Conservation (phyloP, 1,140 invertebrate species). For the Drosophila teissieri region DNA sequence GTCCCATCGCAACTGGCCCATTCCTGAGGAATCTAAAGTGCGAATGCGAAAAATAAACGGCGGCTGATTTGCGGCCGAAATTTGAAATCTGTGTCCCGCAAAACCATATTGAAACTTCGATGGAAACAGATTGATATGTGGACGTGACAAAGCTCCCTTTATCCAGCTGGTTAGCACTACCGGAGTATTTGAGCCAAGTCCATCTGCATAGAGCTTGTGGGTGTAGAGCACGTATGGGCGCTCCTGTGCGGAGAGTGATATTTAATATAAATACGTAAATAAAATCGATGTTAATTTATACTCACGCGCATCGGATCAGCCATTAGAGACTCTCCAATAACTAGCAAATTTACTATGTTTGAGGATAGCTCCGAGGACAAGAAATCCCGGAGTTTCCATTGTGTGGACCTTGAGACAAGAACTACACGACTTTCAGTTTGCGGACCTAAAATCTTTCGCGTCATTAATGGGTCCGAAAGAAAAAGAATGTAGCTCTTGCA, state of each 20-base stretch:
- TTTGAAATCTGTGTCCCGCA: slow-evolving; percentile 89
- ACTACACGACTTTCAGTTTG: slow-evolving; percentile 87
- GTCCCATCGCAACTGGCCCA: slow-evolving; percentile 84
- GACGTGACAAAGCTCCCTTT: slow-evolving; percentile 87
- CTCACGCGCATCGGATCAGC: slow-evolving; percentile 80
- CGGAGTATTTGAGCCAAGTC: slow-evolving; percentile 87
- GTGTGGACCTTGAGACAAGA: slow-evolving; percentile 87
- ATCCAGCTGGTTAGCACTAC: slow-evolving; percentile 89
- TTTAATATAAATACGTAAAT: neutral
- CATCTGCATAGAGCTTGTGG: slow-evolving; percentile 89
- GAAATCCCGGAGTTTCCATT: slow-evolving; percentile 90
- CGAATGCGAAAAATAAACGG: slow-evolving; percentile 89
- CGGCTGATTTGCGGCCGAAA: slow-evolving; percentile 88
- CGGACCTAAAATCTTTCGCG: slow-evolving; percentile 86
- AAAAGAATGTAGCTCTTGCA: slow-evolving; percentile 89
- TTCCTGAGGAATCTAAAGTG: slow-evolving; percentile 59
- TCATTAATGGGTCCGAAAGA: slow-evolving; percentile 87
- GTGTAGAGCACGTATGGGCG: slow-evolving; percentile 89
- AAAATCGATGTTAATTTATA: neutral
- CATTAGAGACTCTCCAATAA: slow-evolving; percentile 87
- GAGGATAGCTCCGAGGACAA: slow-evolving; percentile 86
- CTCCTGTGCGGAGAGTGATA: slow-evolving; percentile 84
- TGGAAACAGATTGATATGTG: slow-evolving; percentile 88
- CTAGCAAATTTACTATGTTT: slow-evolving; percentile 88
- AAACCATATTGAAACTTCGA: slow-evolving; percentile 88